Percentiles rank a stretch among this genome's conserved stretches.
These are phyloP conservation scores for Platysteira castanea DNA, from an alignment of 2,113 vertebrate species.

Conservation along the genomic window DNA sequence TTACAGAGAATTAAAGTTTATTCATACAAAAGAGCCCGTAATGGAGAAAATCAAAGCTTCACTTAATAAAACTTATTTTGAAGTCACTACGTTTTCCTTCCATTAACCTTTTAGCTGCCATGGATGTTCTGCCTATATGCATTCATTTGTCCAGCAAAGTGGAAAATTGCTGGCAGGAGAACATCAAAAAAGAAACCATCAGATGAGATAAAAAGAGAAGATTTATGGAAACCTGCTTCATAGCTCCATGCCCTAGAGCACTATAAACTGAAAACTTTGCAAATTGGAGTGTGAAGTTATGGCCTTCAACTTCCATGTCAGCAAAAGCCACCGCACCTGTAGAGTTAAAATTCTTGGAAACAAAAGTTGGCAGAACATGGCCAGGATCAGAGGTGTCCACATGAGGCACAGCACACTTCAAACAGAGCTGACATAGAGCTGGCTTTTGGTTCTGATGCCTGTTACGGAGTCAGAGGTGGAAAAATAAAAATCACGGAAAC, in stretches of 20 bases:
- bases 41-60: slow-evolving; percentile 37
- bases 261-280: neutral
- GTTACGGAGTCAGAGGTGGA: neutral
- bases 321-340: neutral
- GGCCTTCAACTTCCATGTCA: neutral
- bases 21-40: slow-evolving; percentile 10
- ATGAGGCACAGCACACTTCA: neutral
- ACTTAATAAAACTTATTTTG: slow-evolving; percentile 38
- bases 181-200: slow-evolving; percentile 20
- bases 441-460: neutral
- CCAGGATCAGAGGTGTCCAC: neutral
- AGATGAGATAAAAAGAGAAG: neutral
- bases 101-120: slow-evolving; percentile 58
- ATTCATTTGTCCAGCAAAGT: slow-evolving; percentile 25
- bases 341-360: neutral
- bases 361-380: neutral
- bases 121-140: neutral
- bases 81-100: slow-evolving; percentile 22
- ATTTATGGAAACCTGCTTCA: slow-evolving; percentile 39
- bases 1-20: slow-evolving; percentile 23
- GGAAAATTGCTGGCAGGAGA: slow-evolving; percentile 42
- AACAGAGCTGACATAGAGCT: accelerated
- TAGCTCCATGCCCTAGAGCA: neutral
- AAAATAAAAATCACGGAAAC: neutral
- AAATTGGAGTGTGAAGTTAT: neutral